Percentiles rank a stretch among this genome's conserved stretches.
Conservation (phyloP, 2,113 vertebrate genomes). For the Tragelaphus imberbis region DNA sequence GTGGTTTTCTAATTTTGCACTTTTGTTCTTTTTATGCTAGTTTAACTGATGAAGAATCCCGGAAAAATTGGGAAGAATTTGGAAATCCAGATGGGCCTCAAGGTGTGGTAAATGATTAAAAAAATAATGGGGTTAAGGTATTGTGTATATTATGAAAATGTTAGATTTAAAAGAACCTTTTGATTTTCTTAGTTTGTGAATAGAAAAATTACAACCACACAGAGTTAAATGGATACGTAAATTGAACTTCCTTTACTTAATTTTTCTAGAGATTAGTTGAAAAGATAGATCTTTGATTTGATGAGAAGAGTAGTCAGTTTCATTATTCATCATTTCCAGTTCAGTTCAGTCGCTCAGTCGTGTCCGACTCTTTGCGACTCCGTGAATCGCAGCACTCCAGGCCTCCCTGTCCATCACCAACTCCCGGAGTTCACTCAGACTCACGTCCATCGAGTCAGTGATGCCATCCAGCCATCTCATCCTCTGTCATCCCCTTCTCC, state of each 20-base stretch:
- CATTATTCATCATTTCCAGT: constrained; percentile 12
- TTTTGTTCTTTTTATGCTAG: constrained; percentile 77
- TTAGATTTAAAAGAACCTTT: constrained; percentile 8
- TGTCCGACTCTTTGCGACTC: too few relatives aligned
- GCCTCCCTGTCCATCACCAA: too few relatives aligned
- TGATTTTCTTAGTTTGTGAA: constrained; percentile 15
- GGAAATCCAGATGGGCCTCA: constrained; percentile 98
- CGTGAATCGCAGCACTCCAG: too few relatives aligned
- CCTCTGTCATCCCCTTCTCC: too few relatives aligned
- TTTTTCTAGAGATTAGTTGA: constrained; percentile 38
- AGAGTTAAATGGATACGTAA: neutral
- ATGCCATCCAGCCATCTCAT: too few relatives aligned
- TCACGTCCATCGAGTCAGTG: too few relatives aligned
- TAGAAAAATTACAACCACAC: neutral
- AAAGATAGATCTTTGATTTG: neutral
- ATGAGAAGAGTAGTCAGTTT: neutral
- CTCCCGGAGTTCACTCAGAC: too few relatives aligned
- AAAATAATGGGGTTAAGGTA: neutral
- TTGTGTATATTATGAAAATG: constrained; percentile 1
- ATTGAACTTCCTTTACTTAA: neutral
- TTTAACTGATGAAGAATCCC: constrained; percentile 95
- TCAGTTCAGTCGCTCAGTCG: too few relatives aligned
- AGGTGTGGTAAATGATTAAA: constrained; percentile 73
- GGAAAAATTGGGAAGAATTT: constrained; percentile 92
- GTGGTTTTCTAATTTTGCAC: constrained; percentile 35